Conservation (phyloP, 2,888 invertebrate species). For the Acleris holmiana region DNA sequence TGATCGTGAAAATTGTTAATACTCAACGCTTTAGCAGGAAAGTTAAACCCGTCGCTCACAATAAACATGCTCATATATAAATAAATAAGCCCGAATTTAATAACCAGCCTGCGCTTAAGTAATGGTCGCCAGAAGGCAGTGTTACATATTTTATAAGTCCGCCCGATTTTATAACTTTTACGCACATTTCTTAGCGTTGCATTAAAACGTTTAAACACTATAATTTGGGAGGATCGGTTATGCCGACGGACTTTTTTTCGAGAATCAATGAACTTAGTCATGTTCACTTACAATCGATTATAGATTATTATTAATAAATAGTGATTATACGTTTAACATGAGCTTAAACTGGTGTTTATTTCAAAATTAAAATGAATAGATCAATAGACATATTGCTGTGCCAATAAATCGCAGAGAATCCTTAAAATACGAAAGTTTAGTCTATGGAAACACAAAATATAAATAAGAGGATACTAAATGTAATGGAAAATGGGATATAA, state of each 20-base stretch:
- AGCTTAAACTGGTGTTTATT: not conserved
- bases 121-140: conserved; percentile 81
- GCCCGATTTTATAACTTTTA: conserved; percentile 76
- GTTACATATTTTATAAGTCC: conserved; percentile 75
- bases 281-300: conserved; percentile 35
- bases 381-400: too few species aligned
- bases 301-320: conserved; percentile 31
- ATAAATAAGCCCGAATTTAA: conserved; percentile 82
- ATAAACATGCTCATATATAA: conserved; percentile 76
- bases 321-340: conserved; percentile 7
- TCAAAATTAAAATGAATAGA: not conserved
- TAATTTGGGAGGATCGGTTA: conserved; percentile 67
- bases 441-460: too few species aligned
- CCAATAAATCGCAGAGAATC: too few species aligned
- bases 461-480: too few species aligned
- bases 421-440: too few species aligned
- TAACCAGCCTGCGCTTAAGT: conserved; percentile 77
- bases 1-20: conserved; percentile 27
- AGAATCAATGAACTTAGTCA: conserved; percentile 45
- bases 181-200: conserved; percentile 78
- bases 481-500: too few species aligned
- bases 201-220: conserved; percentile 81
- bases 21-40: conserved; percentile 2
- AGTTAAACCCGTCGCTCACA: conserved; percentile 50
- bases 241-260: conserved; percentile 63